Evolutionary conservation across 2,113 vertebrate species (phyloP).

Genomic region (Madoqua kirkii): DNA sequence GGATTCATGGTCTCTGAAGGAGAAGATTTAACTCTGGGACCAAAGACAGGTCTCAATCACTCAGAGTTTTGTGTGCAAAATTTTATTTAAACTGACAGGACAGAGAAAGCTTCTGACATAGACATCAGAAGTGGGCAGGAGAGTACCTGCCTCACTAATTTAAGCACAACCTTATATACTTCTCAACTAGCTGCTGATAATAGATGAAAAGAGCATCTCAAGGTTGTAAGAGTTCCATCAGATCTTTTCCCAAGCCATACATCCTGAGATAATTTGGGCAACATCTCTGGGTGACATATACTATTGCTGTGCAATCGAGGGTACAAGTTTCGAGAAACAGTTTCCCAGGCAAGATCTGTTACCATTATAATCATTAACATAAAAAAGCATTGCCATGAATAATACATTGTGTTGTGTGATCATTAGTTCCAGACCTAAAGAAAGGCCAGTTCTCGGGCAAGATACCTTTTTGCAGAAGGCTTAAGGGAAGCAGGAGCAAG

Average conservation of each 20-base stretch:
- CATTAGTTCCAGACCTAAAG: background rate
- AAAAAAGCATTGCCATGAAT: background rate
- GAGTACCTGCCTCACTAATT: background rate
- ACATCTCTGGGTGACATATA: background rate
- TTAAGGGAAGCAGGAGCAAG: background rate
- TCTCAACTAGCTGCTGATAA: background rate
- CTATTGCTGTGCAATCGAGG: background rate
- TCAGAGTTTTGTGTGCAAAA: background rate
- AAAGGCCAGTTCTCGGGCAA: background rate
- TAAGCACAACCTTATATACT: background rate
- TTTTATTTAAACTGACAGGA: background rate
- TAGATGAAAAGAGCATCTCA: background rate
- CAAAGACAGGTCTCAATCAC: background rate
- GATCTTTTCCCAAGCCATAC: background rate
- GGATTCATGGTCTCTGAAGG: background rate
- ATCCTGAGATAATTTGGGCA: background rate
- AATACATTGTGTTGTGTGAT: background rate
- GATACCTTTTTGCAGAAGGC: background rate
- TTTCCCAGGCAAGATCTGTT: background rate
- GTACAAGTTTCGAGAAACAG: background rate
- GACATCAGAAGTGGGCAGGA: background rate
- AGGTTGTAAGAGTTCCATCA: background rate
- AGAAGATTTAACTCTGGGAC: background rate
- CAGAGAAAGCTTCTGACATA: background rate
- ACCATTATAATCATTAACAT: background rate